A percentile compares a stretch with the other conserved stretches of the same genome.
Evolutionary conservation across 2,113 vertebrate genomes (phyloP).

Genomic region (Lophochroa leadbeateri): DNA sequence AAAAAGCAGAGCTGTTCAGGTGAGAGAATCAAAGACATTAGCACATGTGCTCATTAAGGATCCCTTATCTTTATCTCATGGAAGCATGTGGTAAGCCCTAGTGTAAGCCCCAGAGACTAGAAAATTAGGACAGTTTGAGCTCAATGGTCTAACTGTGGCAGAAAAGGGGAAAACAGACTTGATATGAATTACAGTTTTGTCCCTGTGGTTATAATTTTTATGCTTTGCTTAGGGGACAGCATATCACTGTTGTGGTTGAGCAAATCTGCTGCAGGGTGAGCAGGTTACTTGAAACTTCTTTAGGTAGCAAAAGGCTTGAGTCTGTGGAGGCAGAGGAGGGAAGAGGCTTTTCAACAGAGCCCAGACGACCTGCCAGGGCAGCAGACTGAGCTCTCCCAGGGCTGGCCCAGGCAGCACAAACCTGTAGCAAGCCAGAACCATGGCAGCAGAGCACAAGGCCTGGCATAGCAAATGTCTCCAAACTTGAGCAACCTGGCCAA

Average conservation of each 20-base stretch:
- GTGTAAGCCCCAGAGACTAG: not conserved
- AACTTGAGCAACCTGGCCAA: not conserved
- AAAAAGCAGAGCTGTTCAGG: not conserved
- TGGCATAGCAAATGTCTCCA: not conserved
- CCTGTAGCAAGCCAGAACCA: fast-evolving
- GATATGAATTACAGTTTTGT: not conserved
- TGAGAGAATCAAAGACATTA: not conserved
- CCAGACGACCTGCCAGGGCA: not conserved
- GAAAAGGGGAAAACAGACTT: not conserved
- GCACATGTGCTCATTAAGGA: not conserved
- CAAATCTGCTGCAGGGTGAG: not conserved
- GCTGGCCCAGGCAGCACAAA: not conserved
- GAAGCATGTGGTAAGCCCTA: fast-evolving
- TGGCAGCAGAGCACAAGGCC: not conserved
- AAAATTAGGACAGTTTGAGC: not conserved
- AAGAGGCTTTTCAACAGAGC: not conserved
- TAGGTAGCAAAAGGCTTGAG: not conserved
- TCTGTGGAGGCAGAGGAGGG: not conserved
- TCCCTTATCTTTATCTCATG: not conserved
- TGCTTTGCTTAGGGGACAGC: not conserved
- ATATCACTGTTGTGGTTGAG: not conserved
- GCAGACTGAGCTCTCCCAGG: not conserved
- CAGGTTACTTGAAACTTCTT: not conserved
- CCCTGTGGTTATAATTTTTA: not conserved
- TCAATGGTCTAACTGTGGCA: not conserved